Conservation (phyloP, 2,888 invertebrate species). For the Periphyllus acericola region DNA sequence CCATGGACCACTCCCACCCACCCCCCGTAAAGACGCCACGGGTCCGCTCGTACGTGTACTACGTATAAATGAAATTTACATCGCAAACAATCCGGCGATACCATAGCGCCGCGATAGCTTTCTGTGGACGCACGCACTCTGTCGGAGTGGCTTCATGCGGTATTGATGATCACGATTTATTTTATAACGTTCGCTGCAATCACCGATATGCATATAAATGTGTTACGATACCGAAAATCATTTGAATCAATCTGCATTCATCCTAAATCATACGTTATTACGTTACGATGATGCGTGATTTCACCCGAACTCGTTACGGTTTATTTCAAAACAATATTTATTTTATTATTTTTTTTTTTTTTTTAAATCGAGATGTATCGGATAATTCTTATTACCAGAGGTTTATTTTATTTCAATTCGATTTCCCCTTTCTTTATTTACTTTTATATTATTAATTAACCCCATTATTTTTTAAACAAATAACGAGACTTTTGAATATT, state of each 20-base stretch:
- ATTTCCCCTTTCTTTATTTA: background rate
- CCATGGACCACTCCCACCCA: too few species aligned
- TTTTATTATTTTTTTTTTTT: background rate
- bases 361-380: background rate
- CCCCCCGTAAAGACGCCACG: too few species aligned
- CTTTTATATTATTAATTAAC: background rate
- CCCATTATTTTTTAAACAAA: conserved; percentile 12
- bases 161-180: background rate
- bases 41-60: too few species aligned
- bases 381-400: background rate
- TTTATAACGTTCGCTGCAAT: background rate
- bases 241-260: background rate
- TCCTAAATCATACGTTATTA: background rate
- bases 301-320: background rate
- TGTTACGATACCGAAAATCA: background rate
- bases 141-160: background rate
- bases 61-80: too few species aligned
- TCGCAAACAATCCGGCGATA: too few species aligned
- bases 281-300: background rate
- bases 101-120: too few species aligned
- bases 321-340: background rate
- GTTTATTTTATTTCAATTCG: background rate
- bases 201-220: background rate
- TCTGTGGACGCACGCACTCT: background rate
- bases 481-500: background rate